Evolutionary conservation across 2,888 invertebrate species (phyloP), one percentile per base, ranked within the genome.

Genomic region (Lacanobia oleracea): DNA sequence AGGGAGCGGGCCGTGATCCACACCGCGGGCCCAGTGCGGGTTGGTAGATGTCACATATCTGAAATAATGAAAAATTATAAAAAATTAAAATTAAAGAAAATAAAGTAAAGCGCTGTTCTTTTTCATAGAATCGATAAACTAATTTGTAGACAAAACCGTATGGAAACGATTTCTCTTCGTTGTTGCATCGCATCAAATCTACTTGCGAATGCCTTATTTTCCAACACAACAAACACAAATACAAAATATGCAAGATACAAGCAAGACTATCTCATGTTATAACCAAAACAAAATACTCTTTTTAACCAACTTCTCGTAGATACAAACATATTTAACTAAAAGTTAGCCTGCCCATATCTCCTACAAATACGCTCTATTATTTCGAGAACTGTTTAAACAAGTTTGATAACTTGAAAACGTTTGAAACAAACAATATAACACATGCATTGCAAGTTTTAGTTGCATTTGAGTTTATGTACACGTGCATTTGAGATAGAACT

Each of bases 371-470:
- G n/a, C n/a, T 48, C 12, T 50, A 63, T 73, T 63, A 51, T 75
- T 79, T 10, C 48, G 45, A 37, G 60, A 37, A 54, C 10, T 48
- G 74, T 79, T 54, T 60, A 33, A 79, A 73, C 59, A 53, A 62
- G 51, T 80, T 72, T 50, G 21, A 74, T 62, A 75, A 67, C 65
- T 74, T 66, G 40, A 45, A 67, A 77, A 56, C 51, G 61, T 67
- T 81, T 61, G 56, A 27, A 56, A 33, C 60, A 56, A 81, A 67
- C 48, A 23, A 43, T 40, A 23, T 14, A 18, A 21, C 12, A n/a
- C 18, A 48, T 67, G 63, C 21, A 51, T 12, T 65, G 18, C 53
- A 81, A 27, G 43, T 56, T 68, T 43, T 18, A 48, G 21, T 57
- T 16, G 51, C 75, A 14, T 59, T 56, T n/a, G 27, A 77, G 51